Percentiles rank a stretch among this genome's conserved stretches.
Conservation (phyloP, 1,140 invertebrate species). For the Oncopeltus fasciatus region DNA sequence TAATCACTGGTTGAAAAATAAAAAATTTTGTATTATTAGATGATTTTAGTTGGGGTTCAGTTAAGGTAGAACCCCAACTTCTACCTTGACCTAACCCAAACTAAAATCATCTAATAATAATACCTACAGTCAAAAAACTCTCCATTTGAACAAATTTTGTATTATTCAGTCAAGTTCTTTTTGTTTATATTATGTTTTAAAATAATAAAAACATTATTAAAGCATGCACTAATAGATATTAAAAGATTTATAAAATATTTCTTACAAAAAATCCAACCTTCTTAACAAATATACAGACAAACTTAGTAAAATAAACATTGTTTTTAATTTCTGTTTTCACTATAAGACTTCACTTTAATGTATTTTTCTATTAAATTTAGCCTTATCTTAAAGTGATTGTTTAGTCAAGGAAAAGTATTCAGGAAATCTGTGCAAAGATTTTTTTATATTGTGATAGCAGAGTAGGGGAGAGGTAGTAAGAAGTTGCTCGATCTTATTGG, state of each 20-base stretch:
- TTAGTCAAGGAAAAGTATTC: not conserved
- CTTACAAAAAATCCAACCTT: too few relatives aligned
- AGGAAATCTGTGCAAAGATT: not conserved
- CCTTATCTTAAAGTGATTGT: not conserved
- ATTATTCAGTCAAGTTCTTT: too few relatives aligned
- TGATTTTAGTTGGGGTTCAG: too few relatives aligned
- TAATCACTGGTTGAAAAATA: not conserved
- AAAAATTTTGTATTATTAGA: not conserved
- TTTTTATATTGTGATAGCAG: not conserved
- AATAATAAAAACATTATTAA: not conserved
- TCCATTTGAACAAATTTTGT: too few relatives aligned
- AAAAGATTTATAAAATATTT: too few relatives aligned
- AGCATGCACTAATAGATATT: not conserved
- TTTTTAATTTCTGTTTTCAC: not conserved
- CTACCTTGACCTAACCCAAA: too few relatives aligned
- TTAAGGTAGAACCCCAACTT: too few relatives aligned
- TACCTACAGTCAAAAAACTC: too few relatives aligned
- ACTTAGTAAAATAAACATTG: not conserved
- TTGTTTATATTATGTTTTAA: not conserved
- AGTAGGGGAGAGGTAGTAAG: not conserved
- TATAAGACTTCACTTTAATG: not conserved
- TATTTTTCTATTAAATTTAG: not conserved
- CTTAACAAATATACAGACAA: too few relatives aligned
- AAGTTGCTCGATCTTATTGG: not conserved
- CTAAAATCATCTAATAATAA: too few relatives aligned